Conservation (phyloP, 2,113 vertebrate genomes). For the Bufo bufo region DNA sequence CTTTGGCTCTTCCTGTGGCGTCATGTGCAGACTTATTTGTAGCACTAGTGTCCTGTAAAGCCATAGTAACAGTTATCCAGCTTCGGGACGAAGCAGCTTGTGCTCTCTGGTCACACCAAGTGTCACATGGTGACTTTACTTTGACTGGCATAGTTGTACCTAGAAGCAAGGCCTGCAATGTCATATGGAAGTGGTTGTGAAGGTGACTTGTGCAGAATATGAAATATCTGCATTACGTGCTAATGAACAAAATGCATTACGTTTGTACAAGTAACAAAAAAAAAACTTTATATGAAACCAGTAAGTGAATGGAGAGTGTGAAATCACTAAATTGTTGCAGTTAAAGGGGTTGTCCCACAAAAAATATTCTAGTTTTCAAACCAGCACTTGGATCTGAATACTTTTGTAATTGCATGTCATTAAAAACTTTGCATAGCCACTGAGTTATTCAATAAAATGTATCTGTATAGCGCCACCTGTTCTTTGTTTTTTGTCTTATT, state of each 20-base stretch:
- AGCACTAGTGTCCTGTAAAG: background rate
- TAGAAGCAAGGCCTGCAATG: background rate
- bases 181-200: slow-evolving; percentile 35
- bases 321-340: background rate
- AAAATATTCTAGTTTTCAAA: no score
- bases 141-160: background rate
- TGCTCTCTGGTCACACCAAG: slow-evolving; percentile 13
- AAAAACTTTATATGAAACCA: background rate
- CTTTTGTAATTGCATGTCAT: no score
- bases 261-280: background rate
- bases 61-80: background rate
- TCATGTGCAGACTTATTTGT: slow-evolving; percentile 2
- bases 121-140: slow-evolving; percentile 25
- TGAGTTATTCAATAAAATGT: no score
- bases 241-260: background rate
- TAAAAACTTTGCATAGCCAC: no score
- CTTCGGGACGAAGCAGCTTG: slow-evolving; percentile 3
- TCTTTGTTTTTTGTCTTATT: no score
- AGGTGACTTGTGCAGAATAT: slow-evolving; percentile 34
- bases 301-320: background rate
- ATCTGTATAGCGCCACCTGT: no score
- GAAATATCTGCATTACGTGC: background rate
- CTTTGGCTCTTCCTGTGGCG: background rate
- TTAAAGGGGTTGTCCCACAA: no score
- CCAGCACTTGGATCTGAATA: no score